These are phyloP conservation scores for Xylocopa sonorina DNA, from an alignment of 1,140 invertebrate species.

Conservation along the genomic window DNA sequence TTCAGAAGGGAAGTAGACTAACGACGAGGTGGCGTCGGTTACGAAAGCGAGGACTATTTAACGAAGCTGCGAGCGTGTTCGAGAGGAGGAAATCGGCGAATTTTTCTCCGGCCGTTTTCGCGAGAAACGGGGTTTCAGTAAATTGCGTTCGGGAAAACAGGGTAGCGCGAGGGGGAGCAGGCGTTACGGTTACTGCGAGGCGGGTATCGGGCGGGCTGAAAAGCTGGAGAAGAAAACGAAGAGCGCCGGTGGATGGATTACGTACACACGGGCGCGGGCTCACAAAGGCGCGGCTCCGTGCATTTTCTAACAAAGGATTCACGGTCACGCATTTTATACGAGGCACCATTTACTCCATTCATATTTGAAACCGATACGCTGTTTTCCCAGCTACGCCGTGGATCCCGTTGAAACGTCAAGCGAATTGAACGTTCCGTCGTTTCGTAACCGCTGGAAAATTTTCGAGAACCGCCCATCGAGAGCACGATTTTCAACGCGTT, in stretches of 20 bases:
- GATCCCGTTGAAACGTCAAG: background rate
- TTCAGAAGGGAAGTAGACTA: too few species aligned
- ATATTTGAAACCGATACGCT: background rate
- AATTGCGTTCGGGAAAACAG: background rate
- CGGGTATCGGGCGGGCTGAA: background rate
- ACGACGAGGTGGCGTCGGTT: background rate
- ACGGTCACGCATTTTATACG: conserved; percentile 4
- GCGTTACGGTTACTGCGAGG: background rate
- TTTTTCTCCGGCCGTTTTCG: background rate
- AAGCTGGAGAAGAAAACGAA: background rate
- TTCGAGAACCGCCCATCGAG: background rate
- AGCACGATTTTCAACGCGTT: too few species aligned
- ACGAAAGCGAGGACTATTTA: background rate
- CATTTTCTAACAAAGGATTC: conserved; percentile 26
- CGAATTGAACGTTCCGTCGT: conserved; percentile 8
- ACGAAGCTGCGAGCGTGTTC: background rate
- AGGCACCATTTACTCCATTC: background rate
- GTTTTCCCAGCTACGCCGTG: background rate
- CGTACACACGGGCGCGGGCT: background rate
- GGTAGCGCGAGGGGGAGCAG: background rate
- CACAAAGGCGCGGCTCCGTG: conserved; percentile 9
- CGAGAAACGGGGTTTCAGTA: background rate
- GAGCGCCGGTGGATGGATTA: conserved; percentile 1
- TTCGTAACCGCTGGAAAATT: background rate
- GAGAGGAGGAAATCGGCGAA: background rate